phyloP scores from a whole-genome alignment of 2,797 vertebrate genomes.

The Staurois parvus region DNA sequence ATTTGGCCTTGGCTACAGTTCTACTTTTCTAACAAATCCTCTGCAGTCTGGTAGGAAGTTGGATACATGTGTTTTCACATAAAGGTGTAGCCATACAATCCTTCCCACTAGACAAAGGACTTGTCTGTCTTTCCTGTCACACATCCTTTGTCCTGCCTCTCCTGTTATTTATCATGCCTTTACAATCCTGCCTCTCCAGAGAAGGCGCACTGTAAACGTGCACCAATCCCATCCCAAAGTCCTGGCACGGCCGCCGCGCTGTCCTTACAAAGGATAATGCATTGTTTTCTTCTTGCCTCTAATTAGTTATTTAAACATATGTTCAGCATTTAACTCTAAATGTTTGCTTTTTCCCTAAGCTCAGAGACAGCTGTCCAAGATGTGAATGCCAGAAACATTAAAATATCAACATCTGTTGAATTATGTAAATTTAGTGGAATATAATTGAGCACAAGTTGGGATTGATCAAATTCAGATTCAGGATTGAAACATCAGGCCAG shows the following conservation, averaged over 20 bases:
- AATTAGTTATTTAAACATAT: slow-evolving; percentile 89
- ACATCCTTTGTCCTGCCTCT: slow-evolving; percentile 20
- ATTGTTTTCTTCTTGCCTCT: slow-evolving; percentile 77
- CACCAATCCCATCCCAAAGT: slow-evolving; percentile 63
- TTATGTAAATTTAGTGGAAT: slow-evolving; percentile 86
- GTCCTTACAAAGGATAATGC: slow-evolving; percentile 82
- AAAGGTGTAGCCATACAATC: not conserved
- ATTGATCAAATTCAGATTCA: slow-evolving; percentile 77
- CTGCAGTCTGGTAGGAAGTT: not conserved
- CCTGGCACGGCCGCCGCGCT: slow-evolving; percentile 68
- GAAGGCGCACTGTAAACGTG: slow-evolving; percentile 64
- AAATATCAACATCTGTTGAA: slow-evolving; percentile 88
- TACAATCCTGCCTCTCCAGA: slow-evolving; percentile 49
- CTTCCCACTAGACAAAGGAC: slow-evolving; percentile 4
- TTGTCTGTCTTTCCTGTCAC: slow-evolving; percentile 17
- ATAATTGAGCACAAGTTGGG: slow-evolving; percentile 82
- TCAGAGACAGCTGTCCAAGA: slow-evolving; percentile 85
- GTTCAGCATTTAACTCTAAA: slow-evolving; percentile 87
- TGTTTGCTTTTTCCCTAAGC: slow-evolving; percentile 85
- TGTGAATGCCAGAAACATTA: slow-evolving; percentile 84
- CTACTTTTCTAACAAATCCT: no score
- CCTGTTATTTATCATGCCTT: slow-evolving; percentile 26
- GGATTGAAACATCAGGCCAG: slow-evolving; percentile 77
- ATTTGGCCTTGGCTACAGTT: no score
- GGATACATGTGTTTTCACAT: not conserved